Percentiles rank a stretch among this genome's conserved stretches.
Evolutionary conservation across 2,113 vertebrate genomes (phyloP).

Genomic region (Phaetusa simplex): DNA sequence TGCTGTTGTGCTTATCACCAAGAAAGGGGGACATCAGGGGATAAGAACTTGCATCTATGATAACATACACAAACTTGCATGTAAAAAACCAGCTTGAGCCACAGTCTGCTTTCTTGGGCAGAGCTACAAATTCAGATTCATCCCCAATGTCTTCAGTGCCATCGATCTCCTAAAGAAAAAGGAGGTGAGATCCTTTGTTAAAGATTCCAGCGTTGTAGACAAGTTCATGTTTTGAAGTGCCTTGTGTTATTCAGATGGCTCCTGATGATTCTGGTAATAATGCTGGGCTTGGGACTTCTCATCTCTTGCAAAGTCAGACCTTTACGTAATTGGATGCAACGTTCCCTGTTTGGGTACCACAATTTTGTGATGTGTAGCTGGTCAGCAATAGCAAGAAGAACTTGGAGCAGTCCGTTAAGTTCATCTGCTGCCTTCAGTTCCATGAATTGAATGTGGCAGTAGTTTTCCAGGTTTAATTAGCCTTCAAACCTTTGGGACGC

Average conservation of each 20-base stretch:
- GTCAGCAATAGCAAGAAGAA: not conserved
- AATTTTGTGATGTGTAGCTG: not conserved
- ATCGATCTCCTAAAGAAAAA: not conserved
- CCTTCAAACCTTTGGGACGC: not conserved
- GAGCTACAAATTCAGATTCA: not conserved
- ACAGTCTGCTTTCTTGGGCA: not conserved
- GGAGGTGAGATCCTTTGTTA: not conserved
- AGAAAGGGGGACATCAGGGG: not conserved
- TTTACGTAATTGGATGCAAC: not conserved
- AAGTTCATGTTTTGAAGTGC: not conserved
- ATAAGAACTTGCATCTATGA: not conserved
- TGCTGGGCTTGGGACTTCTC: not conserved
- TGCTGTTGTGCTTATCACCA: not conserved
- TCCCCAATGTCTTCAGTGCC: not conserved
- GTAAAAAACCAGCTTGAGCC: not conserved
- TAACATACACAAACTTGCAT: not conserved
- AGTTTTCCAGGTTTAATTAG: slow-evolving; percentile 13
- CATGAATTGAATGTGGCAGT: not conserved
- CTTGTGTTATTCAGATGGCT: not conserved
- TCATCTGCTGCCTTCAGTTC: not conserved
- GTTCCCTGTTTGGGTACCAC: not conserved
- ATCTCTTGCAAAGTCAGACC: not conserved
- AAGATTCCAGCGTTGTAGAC: not conserved
- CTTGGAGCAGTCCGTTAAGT: not conserved
- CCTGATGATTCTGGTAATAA: not conserved